Base-by-base conservation (phyloP, 2,797 vertebrate genomes). In the Lates japonicus region DNA sequence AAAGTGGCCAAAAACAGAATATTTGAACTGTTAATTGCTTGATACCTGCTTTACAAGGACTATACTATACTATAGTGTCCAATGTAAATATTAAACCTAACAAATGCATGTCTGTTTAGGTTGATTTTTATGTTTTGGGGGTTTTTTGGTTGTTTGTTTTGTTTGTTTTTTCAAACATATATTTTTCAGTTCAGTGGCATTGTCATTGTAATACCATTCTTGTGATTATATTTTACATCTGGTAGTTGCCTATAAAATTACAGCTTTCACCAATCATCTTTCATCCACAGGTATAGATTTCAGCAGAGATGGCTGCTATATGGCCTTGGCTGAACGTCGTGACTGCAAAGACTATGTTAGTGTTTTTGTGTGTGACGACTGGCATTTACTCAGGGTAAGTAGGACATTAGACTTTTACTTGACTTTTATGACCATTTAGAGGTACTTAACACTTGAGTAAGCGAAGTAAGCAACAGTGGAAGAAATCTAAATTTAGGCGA, bases 341-440 rank as follows among this genome's bases (percentile, higher is more conserved):
- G 98, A 99, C 95, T 99, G 98, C 93, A 98, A 96, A 90, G 98
- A 99, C 88, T 97, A 95, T 49, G 83, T 99, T 76, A 99, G 98
- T 90, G 87, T 99, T 90, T 99, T 99, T 1, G 98, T 99, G 14
- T 99, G 98, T 90, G 97, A 95, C 0, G 96, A 98, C 94, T 99
- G 98, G 98, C 98, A 99, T 94, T 96, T 99, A 37, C 95, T 99
- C 51, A 94, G 98, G 94, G 98, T 99, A 78, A 95, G 96, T 57
- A 48, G 7, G 52, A 57, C 10, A 12, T 63, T 16, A 14, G 4
- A 31, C 33, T 75, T 55, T 35, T 17, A 7, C 29, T 62, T 60
- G 1, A n/a, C 14, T 78, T 82, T 69, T n/a, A 69, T 58, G 7
- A 41, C 4, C 42, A 22, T 61, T 54, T 33, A 42, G 44, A 72